Percentiles rank a stretch among this genome's conserved stretches.
These are phyloP conservation scores for Trissoscelio sp. DNA, from an alignment of 2,888 invertebrate species.

Conservation along the genomic window DNA sequence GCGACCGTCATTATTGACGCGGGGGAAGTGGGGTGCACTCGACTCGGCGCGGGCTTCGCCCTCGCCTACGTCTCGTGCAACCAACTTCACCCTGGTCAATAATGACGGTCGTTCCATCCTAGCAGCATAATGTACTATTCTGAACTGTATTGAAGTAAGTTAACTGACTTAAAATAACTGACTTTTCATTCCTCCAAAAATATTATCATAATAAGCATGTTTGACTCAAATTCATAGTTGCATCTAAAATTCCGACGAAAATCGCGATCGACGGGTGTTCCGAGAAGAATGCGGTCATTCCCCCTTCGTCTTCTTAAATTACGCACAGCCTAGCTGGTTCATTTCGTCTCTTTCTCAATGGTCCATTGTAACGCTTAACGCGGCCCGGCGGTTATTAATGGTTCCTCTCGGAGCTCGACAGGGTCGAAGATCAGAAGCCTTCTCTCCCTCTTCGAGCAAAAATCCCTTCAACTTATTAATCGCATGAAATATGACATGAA, in stretches of 20 bases:
- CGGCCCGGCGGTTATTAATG: slow-evolving; percentile 59
- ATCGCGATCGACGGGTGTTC: slow-evolving; percentile 44
- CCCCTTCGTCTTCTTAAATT: slow-evolving; percentile 28
- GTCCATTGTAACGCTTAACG: slow-evolving; percentile 52
- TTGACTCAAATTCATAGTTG: not conserved
- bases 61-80: too few species aligned
- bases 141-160: too few species aligned
- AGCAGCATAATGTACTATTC: too few species aligned
- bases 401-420: slow-evolving; percentile 40
- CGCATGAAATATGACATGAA: slow-evolving; percentile 56
- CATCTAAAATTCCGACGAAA: not conserved
- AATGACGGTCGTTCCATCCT: too few species aligned
- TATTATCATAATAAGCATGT: too few species aligned
- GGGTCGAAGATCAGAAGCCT: slow-evolving; percentile 56
- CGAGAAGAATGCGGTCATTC: not conserved
- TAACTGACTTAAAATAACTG: too few species aligned
- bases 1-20: too few species aligned
- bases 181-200: not conserved
- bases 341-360: slow-evolving; percentile 51
- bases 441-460: slow-evolving; percentile 44
- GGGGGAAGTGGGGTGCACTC: too few species aligned
- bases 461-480: slow-evolving; percentile 57
- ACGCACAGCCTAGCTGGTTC: slow-evolving; percentile 39
- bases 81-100: too few species aligned
- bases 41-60: too few species aligned